A percentile compares a stretch with the other conserved stretches of the same genome.
Conservation (phyloP, 92 coral and sea anemone species). For the Paramuricea clavata region DNA sequence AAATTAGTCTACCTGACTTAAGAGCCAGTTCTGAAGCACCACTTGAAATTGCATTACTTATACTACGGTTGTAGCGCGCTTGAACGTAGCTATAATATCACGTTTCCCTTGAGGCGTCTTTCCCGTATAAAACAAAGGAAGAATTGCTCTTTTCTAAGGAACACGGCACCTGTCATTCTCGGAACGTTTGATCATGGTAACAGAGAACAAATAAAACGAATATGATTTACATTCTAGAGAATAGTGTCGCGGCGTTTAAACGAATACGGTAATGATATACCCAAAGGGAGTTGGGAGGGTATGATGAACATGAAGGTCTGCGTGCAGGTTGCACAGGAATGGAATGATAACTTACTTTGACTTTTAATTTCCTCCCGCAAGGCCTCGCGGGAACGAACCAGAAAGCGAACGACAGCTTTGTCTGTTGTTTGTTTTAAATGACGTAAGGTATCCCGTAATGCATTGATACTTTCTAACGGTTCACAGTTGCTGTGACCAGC, state of each 20-base stretch:
- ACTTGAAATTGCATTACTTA: background rate
- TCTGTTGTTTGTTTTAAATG: constrained; percentile 87
- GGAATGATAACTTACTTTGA: constrained; percentile 8
- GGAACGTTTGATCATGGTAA: no score
- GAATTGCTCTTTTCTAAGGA: background rate
- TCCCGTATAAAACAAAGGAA: background rate
- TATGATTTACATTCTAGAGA: no score
- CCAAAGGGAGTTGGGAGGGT: no score
- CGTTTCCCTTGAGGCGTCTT: background rate
- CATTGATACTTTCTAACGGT: constrained; percentile 29
- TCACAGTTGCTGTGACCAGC: background rate
- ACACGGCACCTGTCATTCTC: no score
- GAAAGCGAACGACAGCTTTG: constrained; percentile 82
- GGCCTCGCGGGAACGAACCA: constrained; percentile 71
- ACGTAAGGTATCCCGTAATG: constrained; percentile 73
- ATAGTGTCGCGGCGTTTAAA: no score
- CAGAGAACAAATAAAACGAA: no score
- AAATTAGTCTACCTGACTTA: background rate
- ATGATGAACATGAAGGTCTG: no score
- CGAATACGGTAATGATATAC: no score
- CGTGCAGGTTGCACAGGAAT: no score
- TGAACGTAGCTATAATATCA: background rate
- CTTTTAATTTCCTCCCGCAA: constrained; percentile 68
- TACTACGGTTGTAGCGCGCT: background rate
- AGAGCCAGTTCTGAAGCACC: background rate